Conservation (phyloP, 2,888 invertebrate genomes). For the Cremastinae sp. region DNA sequence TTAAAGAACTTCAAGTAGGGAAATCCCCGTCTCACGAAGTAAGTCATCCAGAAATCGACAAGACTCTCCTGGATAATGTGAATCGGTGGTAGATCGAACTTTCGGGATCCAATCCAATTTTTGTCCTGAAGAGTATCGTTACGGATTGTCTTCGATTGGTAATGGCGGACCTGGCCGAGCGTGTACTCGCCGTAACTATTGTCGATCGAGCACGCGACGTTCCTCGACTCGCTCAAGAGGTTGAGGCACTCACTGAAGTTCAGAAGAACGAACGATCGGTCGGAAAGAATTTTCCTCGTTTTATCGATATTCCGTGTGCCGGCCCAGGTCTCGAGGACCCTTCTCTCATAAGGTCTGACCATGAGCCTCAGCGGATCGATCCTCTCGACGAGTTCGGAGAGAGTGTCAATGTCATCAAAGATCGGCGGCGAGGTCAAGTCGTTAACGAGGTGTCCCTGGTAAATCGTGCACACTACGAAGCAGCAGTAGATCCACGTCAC, state of each 20-base stretch:
- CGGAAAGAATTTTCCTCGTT: constrained; percentile 16
- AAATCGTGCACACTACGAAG: constrained; percentile 44
- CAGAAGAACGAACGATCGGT: constrained; percentile 28
- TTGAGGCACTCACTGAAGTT: constrained; percentile 51
- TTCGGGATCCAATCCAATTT: neutral
- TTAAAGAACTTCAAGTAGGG: constrained; percentile 50
- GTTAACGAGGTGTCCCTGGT: constrained; percentile 57
- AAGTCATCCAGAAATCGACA: constrained; percentile 57
- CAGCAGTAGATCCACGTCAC: constrained; percentile 48
- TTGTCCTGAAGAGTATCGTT: neutral
- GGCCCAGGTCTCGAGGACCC: constrained; percentile 44
- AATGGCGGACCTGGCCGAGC: constrained; percentile 32
- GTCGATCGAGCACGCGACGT: constrained; percentile 59
- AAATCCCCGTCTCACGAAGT: constrained; percentile 55
- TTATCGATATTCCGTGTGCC: neutral
- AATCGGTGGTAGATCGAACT: constrained; percentile 21
- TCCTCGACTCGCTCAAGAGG: constrained; percentile 18
- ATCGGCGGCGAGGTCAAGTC: constrained; percentile 46
- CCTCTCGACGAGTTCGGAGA: constrained; percentile 51
- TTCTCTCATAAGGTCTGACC: constrained; percentile 47
- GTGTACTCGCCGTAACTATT: constrained; percentile 41
- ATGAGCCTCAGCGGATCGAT: constrained; percentile 44
- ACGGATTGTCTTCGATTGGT: neutral
- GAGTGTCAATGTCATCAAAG: constrained; percentile 53
- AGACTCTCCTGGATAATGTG: constrained; percentile 60